Evolutionary conservation across 37 sponge, comb jelly and placozoan genomes (phyloP).

Genomic region (Axinella damicornis): DNA sequence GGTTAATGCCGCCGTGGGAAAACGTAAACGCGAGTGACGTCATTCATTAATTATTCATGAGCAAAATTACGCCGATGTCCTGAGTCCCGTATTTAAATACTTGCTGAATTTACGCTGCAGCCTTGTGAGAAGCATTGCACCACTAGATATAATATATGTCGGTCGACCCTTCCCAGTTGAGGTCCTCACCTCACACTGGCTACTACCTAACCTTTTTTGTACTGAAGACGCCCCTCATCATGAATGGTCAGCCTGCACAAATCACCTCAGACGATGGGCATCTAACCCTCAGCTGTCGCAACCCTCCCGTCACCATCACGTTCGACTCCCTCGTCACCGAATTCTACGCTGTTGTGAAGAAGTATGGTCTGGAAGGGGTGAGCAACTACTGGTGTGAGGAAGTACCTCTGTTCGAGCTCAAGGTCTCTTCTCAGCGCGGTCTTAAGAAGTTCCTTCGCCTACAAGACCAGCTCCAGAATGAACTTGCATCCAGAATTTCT

Average conservation of each 20-base stretch:
- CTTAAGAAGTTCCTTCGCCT: neutral
- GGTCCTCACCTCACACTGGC: neutral
- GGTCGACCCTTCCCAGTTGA: neutral
- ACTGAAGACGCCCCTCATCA: neutral
- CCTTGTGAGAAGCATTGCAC: too few species aligned
- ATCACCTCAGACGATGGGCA: neutral
- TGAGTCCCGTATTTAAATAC: too few species aligned
- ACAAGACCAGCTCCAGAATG: neutral
- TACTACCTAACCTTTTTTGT: neutral
- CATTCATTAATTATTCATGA: too few species aligned
- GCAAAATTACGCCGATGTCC: too few species aligned
- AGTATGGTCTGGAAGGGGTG: conserved; percentile 2
- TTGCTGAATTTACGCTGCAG: too few species aligned
- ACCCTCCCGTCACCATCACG: neutral
- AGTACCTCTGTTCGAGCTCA: conserved; percentile 1
- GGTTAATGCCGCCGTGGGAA: too few species aligned
- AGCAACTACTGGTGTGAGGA: conserved; percentile 18
- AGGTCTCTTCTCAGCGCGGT: neutral
- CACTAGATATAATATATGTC: too few species aligned
- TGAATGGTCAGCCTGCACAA: neutral
- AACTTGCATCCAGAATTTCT: neutral
- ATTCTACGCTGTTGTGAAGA: neutral
- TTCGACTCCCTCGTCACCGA: neutral
- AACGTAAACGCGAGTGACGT: too few species aligned
- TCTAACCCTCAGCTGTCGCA: neutral